Conservation (phyloP, 2,888 invertebrate genomes). For the Heliconius ismenius region DNA sequence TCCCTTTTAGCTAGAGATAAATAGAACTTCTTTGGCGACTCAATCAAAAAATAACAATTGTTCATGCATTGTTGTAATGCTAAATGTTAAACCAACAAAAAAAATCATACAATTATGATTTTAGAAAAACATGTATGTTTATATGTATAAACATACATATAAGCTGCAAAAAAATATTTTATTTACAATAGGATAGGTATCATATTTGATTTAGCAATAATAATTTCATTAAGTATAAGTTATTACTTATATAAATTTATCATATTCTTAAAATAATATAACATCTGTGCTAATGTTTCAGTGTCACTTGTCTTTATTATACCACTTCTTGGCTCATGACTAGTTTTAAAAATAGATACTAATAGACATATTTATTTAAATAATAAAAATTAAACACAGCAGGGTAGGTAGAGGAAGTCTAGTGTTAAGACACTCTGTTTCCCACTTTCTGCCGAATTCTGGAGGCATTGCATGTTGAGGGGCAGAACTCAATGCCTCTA, state of each 20-base stretch:
- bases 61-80: background rate
- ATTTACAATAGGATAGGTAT: too few relatives aligned
- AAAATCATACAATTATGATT: too few relatives aligned
- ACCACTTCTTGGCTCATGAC: constrained; percentile 16
- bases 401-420: too few relatives aligned
- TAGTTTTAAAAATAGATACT: constrained; percentile 16
- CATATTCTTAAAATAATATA: constrained; percentile 12
- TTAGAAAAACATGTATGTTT: too few relatives aligned
- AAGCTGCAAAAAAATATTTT: too few relatives aligned
- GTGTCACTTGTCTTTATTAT: constrained; percentile 17
- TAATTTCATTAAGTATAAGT: background rate
- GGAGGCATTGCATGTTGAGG: too few relatives aligned
- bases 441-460: too few relatives aligned
- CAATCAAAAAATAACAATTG: too few relatives aligned
- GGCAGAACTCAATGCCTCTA: too few relatives aligned
- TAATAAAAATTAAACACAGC: background rate
- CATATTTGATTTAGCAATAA: background rate
- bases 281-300: constrained; percentile 25
- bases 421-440: too few relatives aligned
- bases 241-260: constrained; percentile 15
- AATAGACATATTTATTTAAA: background rate
- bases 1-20: background rate
- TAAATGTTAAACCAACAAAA: background rate
- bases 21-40: background rate
- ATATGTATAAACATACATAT: too few relatives aligned